Evolutionary conservation across 2,797 vertebrate genomes (phyloP).

Genomic region (Petrocephalus schoutedeni): DNA sequence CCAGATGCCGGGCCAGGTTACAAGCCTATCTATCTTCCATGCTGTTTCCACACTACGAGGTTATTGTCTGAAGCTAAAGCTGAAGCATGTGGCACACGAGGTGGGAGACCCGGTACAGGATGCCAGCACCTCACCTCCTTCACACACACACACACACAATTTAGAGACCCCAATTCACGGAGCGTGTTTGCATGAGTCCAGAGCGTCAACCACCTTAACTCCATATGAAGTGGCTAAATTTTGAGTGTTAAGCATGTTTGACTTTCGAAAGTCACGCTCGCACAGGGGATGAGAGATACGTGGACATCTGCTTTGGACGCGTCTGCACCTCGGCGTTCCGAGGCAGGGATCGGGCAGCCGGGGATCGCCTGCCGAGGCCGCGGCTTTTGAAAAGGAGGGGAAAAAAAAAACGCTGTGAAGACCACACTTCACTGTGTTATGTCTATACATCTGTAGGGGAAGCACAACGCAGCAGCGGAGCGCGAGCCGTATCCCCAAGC

Average conservation of each 20-base stretch:
- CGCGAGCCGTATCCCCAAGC: conserved; percentile 24
- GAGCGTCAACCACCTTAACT: neutral
- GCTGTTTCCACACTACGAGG: neutral
- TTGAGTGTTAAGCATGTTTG: neutral
- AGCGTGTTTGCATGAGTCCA: neutral
- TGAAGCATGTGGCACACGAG: neutral
- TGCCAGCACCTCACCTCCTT: neutral
- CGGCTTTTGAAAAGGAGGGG: neutral
- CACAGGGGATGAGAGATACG: neutral
- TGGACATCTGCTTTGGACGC: neutral
- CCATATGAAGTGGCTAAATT: neutral
- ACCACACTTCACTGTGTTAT: conserved; percentile 42
- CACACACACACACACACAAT: neutral
- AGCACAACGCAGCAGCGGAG: conserved; percentile 25
- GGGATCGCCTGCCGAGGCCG: neutral
- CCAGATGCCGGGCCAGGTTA: neutral
- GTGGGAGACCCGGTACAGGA: neutral
- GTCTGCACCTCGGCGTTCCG: neutral
- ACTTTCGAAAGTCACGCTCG: neutral
- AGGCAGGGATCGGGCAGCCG: neutral
- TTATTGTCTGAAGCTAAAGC: neutral
- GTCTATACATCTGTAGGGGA: conserved; percentile 41
- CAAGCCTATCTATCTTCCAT: neutral
- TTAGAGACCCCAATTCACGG: neutral
- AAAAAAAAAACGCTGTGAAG: neutral